phyloP scores from a whole-genome alignment of 2,888 invertebrate species.

The Leptopterna dolabrata region DNA sequence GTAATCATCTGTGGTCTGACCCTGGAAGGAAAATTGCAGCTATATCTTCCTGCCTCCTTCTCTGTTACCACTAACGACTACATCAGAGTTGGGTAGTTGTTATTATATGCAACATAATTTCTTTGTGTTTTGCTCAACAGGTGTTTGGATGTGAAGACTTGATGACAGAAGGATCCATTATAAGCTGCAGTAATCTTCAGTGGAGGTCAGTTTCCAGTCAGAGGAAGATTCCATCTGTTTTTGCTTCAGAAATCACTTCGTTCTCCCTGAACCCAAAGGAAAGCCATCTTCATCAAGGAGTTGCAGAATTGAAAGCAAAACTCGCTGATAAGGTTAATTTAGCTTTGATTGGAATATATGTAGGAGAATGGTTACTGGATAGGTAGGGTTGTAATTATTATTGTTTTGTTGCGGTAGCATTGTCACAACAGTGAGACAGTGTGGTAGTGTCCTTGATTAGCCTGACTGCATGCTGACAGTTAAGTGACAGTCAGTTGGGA shows the following conservation, averaged over 20 bases:
- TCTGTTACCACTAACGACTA: no score
- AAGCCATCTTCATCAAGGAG: constrained; percentile 66
- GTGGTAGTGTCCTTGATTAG: no score
- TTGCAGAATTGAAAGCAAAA: constrained; percentile 19
- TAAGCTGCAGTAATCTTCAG: constrained; percentile 75
- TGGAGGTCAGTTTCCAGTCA: constrained; percentile 69
- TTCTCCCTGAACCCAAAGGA: constrained; percentile 75
- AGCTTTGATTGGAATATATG: neutral
- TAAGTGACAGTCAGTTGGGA: no score
- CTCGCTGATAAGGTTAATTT: constrained; percentile 24
- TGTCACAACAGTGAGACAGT: no score
- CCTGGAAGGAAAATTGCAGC: no score
- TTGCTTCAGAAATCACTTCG: constrained; percentile 73
- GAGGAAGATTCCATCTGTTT: constrained; percentile 71
- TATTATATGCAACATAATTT: no score
- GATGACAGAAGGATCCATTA: constrained; percentile 71
- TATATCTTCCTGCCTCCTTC: no score
- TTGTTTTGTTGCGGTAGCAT: no score
- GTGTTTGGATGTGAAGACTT: constrained; percentile 70
- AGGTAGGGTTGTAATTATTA: neutral
- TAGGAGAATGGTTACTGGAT: neutral
- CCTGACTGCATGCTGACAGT: no score
- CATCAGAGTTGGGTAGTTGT: no score
- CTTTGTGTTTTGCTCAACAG: constrained; percentile 59
- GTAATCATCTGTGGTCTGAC: no score